Conservation (phyloP, 2,113 vertebrate species). For the Mandrillus leucophaeus region DNA sequence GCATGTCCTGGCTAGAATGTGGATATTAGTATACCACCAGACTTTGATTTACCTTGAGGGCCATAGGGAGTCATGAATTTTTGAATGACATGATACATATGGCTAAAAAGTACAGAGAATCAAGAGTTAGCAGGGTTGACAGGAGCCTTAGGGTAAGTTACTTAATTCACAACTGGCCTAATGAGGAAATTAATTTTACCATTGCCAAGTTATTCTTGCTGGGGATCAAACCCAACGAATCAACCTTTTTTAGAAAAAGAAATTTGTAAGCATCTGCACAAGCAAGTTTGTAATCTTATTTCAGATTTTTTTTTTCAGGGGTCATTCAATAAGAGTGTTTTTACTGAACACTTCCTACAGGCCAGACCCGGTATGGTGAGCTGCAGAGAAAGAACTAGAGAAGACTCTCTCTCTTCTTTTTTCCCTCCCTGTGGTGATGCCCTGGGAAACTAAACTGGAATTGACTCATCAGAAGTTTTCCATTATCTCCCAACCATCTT, state of each 20-base stretch:
- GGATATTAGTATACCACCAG: background rate
- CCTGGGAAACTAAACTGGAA: background rate
- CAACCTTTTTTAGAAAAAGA: background rate
- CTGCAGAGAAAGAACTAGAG: background rate
- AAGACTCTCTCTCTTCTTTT: background rate
- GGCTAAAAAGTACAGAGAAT: background rate
- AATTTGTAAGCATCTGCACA: background rate
- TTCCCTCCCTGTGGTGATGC: background rate
- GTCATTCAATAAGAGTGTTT: background rate
- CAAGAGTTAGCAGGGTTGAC: background rate
- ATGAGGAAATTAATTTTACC: slow-evolving; percentile 63
- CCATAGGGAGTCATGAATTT: background rate
- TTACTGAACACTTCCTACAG: slow-evolving; percentile 43
- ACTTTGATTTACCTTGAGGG: background rate
- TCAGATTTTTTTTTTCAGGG: background rate
- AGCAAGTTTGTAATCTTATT: background rate
- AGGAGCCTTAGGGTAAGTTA: slow-evolving; percentile 35
- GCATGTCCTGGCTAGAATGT: background rate
- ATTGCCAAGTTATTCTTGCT: slow-evolving; percentile 57
- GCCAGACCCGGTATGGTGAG: background rate
- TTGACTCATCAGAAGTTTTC: background rate
- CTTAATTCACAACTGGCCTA: slow-evolving; percentile 41
- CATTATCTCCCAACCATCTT: slow-evolving; percentile 12
- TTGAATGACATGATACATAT: background rate
- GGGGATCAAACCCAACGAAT: slow-evolving; percentile 16